These are phyloP conservation scores for Sebastes kiyomatsui DNA, from an alignment of 2,797 vertebrate genomes.

Conservation along the genomic window DNA sequence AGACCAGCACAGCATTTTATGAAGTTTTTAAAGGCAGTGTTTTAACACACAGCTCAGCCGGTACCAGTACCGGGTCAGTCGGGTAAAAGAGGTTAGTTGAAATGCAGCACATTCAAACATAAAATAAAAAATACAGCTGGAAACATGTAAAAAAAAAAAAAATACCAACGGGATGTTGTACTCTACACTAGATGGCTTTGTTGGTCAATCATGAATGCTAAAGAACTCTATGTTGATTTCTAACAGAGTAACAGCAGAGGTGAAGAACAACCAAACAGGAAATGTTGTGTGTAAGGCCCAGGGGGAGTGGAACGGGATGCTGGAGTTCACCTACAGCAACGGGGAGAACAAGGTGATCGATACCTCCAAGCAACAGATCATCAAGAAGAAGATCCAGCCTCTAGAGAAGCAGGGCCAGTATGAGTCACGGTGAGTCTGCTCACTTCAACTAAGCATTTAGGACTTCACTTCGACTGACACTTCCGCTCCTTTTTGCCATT, in stretches of 20 bases:
- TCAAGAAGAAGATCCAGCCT: conserved; percentile 87
- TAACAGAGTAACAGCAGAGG: conserved; percentile 89
- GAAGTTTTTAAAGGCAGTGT: too few relatives aligned
- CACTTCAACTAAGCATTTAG: background rate
- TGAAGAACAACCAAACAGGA: conserved; percentile 88
- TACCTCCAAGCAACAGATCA: conserved; percentile 83
- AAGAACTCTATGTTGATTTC: background rate
- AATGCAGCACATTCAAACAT: background rate
- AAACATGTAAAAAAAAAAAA: background rate
- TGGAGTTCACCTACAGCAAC: conserved; percentile 90
- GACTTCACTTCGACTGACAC: background rate
- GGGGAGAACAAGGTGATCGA: conserved; percentile 91
- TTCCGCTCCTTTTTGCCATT: background rate
- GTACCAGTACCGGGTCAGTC: too few relatives aligned
- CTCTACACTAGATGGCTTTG: background rate
- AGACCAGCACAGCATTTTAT: too few relatives aligned
- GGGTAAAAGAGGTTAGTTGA: background rate
- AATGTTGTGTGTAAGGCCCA: conserved; percentile 90
- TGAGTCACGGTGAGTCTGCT: conserved; percentile 53
- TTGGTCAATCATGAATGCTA: background rate
- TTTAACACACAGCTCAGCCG: too few relatives aligned
- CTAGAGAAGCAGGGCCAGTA: conserved; percentile 83
- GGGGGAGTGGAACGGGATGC: conserved; percentile 89
- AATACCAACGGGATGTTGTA: background rate
- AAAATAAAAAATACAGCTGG: background rate